A percentile compares a stretch with the other conserved stretches of the same genome.
Evolutionary conservation across 2,113 vertebrate species (phyloP).

Genomic region (Rhadina sibilatrix): DNA sequence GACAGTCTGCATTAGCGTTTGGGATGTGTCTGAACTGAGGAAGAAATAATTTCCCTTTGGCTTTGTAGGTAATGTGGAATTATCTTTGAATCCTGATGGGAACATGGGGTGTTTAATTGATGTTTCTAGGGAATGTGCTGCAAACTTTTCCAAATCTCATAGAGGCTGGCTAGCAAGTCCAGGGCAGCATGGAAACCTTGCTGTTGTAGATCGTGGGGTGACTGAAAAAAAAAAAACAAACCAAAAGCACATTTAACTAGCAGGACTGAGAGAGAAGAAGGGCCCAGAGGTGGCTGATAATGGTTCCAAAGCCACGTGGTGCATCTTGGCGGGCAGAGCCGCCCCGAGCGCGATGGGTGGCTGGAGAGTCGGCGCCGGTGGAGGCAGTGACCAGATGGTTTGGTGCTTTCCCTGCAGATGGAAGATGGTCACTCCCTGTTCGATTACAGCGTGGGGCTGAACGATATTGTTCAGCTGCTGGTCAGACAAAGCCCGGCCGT

Average conservation of each 20-base stretch:
- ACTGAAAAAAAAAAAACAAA: too few species aligned
- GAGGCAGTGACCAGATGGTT: not conserved
- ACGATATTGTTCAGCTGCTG: constrained; percentile 92
- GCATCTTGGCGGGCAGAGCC: not conserved
- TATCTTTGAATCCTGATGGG: not conserved
- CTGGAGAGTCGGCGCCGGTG: fast-evolving
- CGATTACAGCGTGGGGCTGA: constrained; percentile 91
- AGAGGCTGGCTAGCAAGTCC: fast-evolving
- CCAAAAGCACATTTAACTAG: fast-evolving
- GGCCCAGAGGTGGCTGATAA: fast-evolving
- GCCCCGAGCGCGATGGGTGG: fast-evolving
- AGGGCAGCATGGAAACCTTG: fast-evolving
- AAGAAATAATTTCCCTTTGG: not conserved
- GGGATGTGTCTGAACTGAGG: not conserved
- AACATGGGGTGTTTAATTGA: not conserved
- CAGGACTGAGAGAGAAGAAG: not conserved
- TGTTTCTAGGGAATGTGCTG: not conserved
- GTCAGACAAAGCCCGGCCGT: constrained; percentile 79
- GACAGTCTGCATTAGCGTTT: fast-evolving
- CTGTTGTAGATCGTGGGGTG: not conserved
- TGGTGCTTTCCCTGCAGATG: constrained; percentile 78
- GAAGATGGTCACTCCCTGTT: constrained; percentile 95
- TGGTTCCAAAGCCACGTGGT: not conserved
- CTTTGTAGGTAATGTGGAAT: not conserved
- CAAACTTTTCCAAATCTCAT: not conserved